Evolutionary conservation across 2,797 vertebrate genomes (phyloP), one percentile per base, ranked within the genome.

Genomic region (Apodemus agrarius): DNA sequence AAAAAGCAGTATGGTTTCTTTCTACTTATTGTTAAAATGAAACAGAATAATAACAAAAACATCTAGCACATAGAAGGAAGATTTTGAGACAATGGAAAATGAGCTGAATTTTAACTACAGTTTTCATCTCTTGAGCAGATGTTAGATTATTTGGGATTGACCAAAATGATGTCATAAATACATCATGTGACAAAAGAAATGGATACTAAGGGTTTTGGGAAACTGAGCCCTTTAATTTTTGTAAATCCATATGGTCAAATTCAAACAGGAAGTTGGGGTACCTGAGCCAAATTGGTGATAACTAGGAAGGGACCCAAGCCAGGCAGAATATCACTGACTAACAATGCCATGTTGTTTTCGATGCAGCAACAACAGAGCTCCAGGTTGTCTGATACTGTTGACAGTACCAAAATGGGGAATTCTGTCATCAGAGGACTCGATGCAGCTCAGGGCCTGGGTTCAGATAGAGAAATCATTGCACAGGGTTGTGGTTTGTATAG

Each of bases 391-490:
- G 91, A 92, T 86, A 1, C 2, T 78, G 21, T 9, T 54, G 79
- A 96, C 90, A 90, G 90, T 4, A 43, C 37, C 37, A 3, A 31
- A 61, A 57, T 3, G 34, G 92, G 95, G 96, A 88, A 84, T 91
- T 82, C 0, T 81, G n/a, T 97, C 96, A 95, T 93, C 96, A 94
- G 57, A 94, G 61, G 88, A 98, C 97, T 95, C 96, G 93, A 97
- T 97, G 97, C 97, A 96, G 97, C 97, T 98, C 97, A 96, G 93
- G 97, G 93, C 92, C 98, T 96, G 95, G 96, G 98, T 98, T 98
- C 98, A 98, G 98, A 98, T 98, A 98, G 97, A 98, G 98, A 98
- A 98, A 98, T 98, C 98, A 99, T 98, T 98, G 74, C 79, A 91
- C 90, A 81, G 98, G 98, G 98, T 98, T 98, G 98, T 98, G 98